Conservation (phyloP, 2,797 vertebrate genomes). For the Helostoma temminkii region DNA sequence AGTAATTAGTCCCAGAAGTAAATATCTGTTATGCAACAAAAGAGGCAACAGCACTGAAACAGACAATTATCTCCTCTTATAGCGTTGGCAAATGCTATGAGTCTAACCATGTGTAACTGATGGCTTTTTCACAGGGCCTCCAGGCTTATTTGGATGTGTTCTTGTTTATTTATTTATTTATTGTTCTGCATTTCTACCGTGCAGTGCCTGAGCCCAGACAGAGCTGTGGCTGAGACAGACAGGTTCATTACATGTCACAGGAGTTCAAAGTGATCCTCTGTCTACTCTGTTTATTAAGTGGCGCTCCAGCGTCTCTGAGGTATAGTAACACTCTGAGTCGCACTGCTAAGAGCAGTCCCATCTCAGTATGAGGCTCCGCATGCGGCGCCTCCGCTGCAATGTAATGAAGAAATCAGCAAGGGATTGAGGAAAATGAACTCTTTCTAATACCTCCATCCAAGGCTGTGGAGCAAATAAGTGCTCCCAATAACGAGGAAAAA, state of each 20-base stretch:
- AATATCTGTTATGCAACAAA: conserved; percentile 79
- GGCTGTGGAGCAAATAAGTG: conserved; percentile 72
- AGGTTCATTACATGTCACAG: conserved; percentile 82
- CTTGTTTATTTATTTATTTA: conserved; percentile 56
- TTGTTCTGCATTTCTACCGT: conserved; percentile 39
- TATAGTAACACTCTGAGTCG: conserved; percentile 60
- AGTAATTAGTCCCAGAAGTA: conserved; percentile 83
- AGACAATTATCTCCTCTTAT: conserved; percentile 81
- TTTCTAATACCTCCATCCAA: conserved; percentile 72
- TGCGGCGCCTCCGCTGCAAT: conserved; percentile 51
- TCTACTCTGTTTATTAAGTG: conserved; percentile 82
- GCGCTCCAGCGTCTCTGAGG: conserved; percentile 71
- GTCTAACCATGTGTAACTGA: conserved; percentile 78
- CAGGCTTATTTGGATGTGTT: conserved; percentile 57
- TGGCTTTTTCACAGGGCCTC: conserved; percentile 73
- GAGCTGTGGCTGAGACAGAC: conserved; percentile 67
- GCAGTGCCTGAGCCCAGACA: conserved; percentile 43
- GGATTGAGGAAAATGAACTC: conserved; percentile 79
- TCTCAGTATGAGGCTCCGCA: conserved; percentile 28
- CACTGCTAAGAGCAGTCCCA: conserved; percentile 62
- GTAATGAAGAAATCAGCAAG: conserved; percentile 83
- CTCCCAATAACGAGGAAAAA: conserved; percentile 79
- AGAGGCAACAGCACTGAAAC: conserved; percentile 72
- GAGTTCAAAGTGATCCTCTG: conserved; percentile 81
- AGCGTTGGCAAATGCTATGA: conserved; percentile 57